Conservation (phyloP, 2,888 invertebrate genomes). For the Hemithea aestivaria region DNA sequence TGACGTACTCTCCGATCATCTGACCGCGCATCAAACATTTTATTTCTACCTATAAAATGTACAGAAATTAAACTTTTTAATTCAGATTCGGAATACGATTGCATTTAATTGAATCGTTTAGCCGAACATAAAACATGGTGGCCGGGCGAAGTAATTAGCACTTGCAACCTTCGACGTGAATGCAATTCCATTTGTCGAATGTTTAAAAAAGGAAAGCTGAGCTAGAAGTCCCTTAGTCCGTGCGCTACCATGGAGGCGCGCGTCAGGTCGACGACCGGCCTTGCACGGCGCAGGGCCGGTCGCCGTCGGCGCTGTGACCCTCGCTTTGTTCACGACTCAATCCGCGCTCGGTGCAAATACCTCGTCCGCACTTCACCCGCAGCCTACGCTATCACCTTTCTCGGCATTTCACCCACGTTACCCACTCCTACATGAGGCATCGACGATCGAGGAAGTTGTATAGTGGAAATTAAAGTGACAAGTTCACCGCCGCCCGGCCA, state of each 20-base stretch:
- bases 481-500: constrained; percentile 52
- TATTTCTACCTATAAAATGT: too few relatives aligned
- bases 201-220: constrained; percentile 44
- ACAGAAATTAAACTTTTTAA: neutral
- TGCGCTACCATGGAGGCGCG: constrained; percentile 45
- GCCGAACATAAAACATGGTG: constrained; percentile 16
- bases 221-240: constrained; percentile 39
- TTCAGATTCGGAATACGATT: neutral
- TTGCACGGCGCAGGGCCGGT: constrained; percentile 67
- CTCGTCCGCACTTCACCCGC: constrained; percentile 33
- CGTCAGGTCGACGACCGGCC: constrained; percentile 74
- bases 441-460: constrained; percentile 12
- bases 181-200: constrained; percentile 26
- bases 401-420: constrained; percentile 28
- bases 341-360: constrained; percentile 38
- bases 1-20: neutral
- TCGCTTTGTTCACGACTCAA: constrained; percentile 56
- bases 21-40: too few relatives aligned
- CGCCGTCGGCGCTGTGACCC: constrained; percentile 51
- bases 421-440: constrained; percentile 17
- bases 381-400: constrained; percentile 37
- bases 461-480: constrained; percentile 27
- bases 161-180: constrained; percentile 21
- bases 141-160: constrained; percentile 18
- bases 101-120: constrained; percentile 12